Base-by-base conservation (phyloP, 2,888 invertebrate genomes). In the Lasius platythorax region DNA sequence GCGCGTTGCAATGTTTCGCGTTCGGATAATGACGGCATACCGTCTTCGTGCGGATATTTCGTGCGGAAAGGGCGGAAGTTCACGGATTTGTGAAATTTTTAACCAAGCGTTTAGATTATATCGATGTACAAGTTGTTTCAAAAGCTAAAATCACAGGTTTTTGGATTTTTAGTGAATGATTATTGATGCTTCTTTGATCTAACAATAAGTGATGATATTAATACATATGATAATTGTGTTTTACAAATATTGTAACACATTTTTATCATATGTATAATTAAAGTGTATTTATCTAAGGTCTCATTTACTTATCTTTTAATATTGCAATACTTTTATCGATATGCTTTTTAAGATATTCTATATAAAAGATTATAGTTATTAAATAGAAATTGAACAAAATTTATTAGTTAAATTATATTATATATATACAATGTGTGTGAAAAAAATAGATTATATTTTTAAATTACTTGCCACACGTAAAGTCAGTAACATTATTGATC, bases 81-180 rank as follows among this genome's bases (percentile, higher is more conserved):
- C 70, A 37, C 70, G 58, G 79, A 79, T 79, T 43, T 43, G 79
- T 61, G 79, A 81, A 81, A 81, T 72, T 81, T 81, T 81, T 81
- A 81, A 72, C 72, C 79, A 70, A 70, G 46, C 61, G 72, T 61
- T 72, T 43, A 61, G 46, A 72, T 81, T 81, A 50, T 46, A 61
- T 72, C 15, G 61, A 12, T 37, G 33, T 72, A 72, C 28, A n/a
- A 61, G 28, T 40, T 46, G 61, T 28, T 72, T 37, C 61, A 79
- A 61, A 23, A 6, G 18, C 0, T 33, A 12, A 43, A n/a, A 40
- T 40, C 37, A 56, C 12, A 46, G 43, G 37, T 18, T 76, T 23
- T 53, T 37, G 6, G 33, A 43, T 3, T 28, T 43, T 64, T 33
- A 63, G 3, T 61, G 43, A 28, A 28, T 40, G 2, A 58, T 40